These are phyloP conservation scores for Diglossa cyanea DNA, from an alignment of 2,797 vertebrate genomes.

Conservation along the genomic window DNA sequence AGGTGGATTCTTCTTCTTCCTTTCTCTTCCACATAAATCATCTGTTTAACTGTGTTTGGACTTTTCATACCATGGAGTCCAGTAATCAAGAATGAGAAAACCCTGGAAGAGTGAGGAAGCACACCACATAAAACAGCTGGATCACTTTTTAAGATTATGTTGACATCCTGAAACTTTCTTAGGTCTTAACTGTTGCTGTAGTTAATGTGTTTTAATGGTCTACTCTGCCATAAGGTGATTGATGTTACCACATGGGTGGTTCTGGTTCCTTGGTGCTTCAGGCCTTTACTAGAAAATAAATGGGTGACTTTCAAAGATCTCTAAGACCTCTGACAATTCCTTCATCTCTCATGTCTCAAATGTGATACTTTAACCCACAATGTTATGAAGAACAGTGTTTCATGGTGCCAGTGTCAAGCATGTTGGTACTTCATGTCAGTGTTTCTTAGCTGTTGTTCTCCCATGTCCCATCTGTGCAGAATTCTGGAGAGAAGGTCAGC, in stretches of 20 bases:
- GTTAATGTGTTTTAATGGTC: background rate
- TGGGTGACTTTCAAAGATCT: background rate
- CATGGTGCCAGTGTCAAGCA: fast-evolving
- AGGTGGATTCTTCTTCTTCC: background rate
- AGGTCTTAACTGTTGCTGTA: background rate
- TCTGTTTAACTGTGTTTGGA: background rate
- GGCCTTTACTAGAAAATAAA: background rate
- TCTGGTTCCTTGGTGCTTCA: background rate
- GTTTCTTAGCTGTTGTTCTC: background rate
- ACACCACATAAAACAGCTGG: background rate
- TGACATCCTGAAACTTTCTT: background rate
- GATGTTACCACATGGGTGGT: background rate
- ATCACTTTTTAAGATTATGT: background rate
- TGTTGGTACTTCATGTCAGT: background rate
- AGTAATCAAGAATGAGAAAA: background rate
- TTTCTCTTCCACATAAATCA: background rate
- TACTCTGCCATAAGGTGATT: background rate
- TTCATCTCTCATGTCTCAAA: background rate
- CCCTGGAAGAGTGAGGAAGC: background rate
- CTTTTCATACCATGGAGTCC: background rate
- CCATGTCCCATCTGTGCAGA: slow-evolving; percentile 71
- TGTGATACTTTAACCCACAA: background rate
- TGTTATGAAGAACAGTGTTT: background rate
- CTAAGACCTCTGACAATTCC: background rate
- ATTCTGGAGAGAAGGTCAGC: slow-evolving; percentile 98